Evolutionary conservation across 2,888 invertebrate genomes (phyloP), one percentile per base, ranked within the genome.

Genomic region (Automeris io): DNA sequence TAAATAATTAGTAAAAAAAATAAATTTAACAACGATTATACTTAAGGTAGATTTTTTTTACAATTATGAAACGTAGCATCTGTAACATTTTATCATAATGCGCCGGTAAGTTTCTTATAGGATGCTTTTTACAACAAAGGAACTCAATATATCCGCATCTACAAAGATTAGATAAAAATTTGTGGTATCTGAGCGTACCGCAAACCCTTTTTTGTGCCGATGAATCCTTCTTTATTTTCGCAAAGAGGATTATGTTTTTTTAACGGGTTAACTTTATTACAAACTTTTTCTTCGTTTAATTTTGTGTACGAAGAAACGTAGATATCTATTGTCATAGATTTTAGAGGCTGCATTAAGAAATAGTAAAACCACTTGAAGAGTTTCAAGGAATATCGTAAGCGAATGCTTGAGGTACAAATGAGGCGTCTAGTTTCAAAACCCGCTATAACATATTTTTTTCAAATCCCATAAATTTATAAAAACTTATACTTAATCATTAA

Each of bases 171-270:
- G 65, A 67, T 68, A 73, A 69, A 68, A 65, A 55, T 59, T 62
- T 71, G 77, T 61, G 77, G 81, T 75, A 66, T 59, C 54, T 59
- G 50, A 53, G 41, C 42, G 42, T 51, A 61, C 66, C 69, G 68
- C 65, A 47, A 75, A 70, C 67, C 73, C 68, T 66, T 78, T 76
- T 69, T 69, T 54, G 49, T 41, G 41, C 46, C 47, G 46, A 49
- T 9, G 38, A 34, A 45, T 51, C 45, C 43, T 47, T 46, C 63
- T 65, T 69, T 61, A 68, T 64, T 70, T 80, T 71, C 47, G 73
- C 72, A 72, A 80, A 82, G 79, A 74, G 68, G 82, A 80, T 82
- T 81, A 81, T 16, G 13, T 68, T 74, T 76, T 73, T 79, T 77
- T 57, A 66, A 73, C 65, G 69, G 74, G 69, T 76, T 75, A 66